Evolutionary conservation across 2,797 vertebrate genomes (phyloP).

Genomic region (Hafferia zeledoni): DNA sequence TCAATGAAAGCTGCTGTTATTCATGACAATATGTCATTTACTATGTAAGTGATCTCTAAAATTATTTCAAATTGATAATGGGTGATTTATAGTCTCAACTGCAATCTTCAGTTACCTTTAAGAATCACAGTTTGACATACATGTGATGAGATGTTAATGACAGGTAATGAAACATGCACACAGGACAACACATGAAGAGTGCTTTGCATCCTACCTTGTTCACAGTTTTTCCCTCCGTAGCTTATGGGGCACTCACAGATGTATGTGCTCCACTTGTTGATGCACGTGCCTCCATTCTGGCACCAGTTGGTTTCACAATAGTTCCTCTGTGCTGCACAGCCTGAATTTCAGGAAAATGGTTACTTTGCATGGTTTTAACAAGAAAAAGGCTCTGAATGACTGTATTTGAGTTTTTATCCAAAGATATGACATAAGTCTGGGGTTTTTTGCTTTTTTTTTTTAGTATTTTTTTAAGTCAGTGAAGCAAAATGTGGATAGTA

Average conservation of each 20-base stretch:
- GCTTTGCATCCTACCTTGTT: slow-evolving; percentile 84
- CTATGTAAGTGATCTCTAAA: not conserved
- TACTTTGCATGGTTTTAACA: not conserved
- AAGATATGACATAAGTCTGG: not conserved
- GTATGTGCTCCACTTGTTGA: slow-evolving; percentile 92
- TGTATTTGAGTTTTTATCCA: not conserved
- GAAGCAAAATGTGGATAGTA: not conserved
- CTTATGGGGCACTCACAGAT: slow-evolving; percentile 86
- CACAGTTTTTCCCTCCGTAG: slow-evolving; percentile 94
- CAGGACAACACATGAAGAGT: fast-evolving
- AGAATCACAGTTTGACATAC: not conserved
- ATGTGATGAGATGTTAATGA: not conserved
- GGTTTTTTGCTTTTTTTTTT: fast-evolving
- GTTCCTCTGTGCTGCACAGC: slow-evolving; percentile 89
- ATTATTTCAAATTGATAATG: not conserved
- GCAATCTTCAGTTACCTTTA: not conserved
- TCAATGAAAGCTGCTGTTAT: not conserved
- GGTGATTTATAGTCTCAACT: not conserved
- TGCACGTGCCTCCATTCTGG: slow-evolving; percentile 89
- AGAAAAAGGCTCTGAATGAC: not conserved
- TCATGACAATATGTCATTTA: not conserved
- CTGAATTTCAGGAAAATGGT: slow-evolving; percentile 66
- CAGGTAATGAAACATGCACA: fast-evolving
- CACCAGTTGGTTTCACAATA: slow-evolving; percentile 86
- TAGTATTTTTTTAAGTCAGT: not conserved